Evolutionary conservation across 2,113 vertebrate species (phyloP).

Genomic region (Pongo abelii): DNA sequence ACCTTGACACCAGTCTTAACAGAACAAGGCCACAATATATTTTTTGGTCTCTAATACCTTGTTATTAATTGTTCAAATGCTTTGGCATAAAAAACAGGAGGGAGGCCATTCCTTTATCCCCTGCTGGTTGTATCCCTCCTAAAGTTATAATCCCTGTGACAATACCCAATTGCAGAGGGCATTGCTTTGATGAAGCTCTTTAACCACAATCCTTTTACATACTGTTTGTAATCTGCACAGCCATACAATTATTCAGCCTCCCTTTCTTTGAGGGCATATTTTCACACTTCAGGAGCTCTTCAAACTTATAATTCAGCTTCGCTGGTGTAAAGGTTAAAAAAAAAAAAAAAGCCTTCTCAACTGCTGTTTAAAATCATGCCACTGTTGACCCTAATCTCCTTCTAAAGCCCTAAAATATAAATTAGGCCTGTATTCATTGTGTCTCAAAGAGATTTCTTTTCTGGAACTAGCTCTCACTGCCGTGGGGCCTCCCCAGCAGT

Average conservation of each 20-base stretch:
- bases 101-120: slow-evolving; percentile 78
- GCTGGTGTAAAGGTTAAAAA: slow-evolving; percentile 81
- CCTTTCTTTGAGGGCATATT: slow-evolving; percentile 76
- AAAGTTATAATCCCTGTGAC: slow-evolving; percentile 82
- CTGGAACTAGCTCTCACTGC: slow-evolving; percentile 64
- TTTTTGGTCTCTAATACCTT: slow-evolving; percentile 72
- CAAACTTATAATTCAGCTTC: slow-evolving; percentile 81
- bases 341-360: slow-evolving; percentile 73
- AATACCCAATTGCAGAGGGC: slow-evolving; percentile 64
- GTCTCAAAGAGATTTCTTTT: slow-evolving; percentile 78
- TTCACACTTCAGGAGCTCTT: slow-evolving; percentile 81
- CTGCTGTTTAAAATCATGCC: slow-evolving; percentile 79
- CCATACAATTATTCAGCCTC: slow-evolving; percentile 74
- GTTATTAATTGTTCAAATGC: slow-evolving; percentile 71
- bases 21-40: slow-evolving; percentile 41
- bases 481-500: slow-evolving; percentile 23
- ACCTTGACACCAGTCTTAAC: slow-evolving; percentile 54
- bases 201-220: slow-evolving; percentile 79
- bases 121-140: slow-evolving; percentile 75
- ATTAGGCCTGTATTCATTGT: slow-evolving; percentile 77
- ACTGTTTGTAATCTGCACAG: slow-evolving; percentile 76
- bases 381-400: slow-evolving; percentile 81
- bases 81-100: slow-evolving; percentile 79
- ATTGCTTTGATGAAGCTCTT: slow-evolving; percentile 81
- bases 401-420: slow-evolving; percentile 83